Evolutionary conservation across 30 jellyfish, hydroid and myxozoan species (phyloP), one percentile per base, ranked within the genome.

Genomic region (Hydractinia symbiolongicarpus): DNA sequence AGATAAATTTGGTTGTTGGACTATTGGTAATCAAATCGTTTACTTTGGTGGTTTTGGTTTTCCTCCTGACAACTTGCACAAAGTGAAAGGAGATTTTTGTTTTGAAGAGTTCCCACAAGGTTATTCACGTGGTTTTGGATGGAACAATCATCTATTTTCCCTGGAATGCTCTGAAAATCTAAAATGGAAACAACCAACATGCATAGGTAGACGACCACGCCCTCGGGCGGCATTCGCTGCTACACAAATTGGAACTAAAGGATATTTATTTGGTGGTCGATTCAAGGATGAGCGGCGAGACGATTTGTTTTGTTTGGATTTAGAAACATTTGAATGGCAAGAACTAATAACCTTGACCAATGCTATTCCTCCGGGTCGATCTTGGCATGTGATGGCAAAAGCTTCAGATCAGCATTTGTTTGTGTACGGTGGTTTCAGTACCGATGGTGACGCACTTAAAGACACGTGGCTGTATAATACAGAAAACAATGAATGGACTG

Each of bases 221-320:
- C 97, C 97, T 20, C 82, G 97, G 73, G 97, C 97, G 19, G 97
- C 97, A 8, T 90, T 81, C 77, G 89, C 97, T 1, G 72, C 87
- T 5, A 52, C 90, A 11, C 91, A 82, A 77, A 71, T 90, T 51
- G 86, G 93, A 44, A 52, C 76, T 50, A 70, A 50, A 4, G 95
- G 97, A 1, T 90, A 81, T 66, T 76, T 85, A 20, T 90, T 90
- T 77, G 97, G 97, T 53, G 97, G 97, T 9, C 70, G 97, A 53
- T 77, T 61, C 50, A 70, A 79, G 55, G 77, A 16, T 54, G 64
- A 71, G 11, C 86, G 97, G 56, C 72, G 90, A 5, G 86, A 90
- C 72, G 97, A 90, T 74, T 80, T 90, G 90, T 82, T 66, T 70
- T 67, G 76, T 40, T 64, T 90, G 51, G 90, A 90, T 60, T 83